These are phyloP conservation scores for Anolis sagrei DNA, from an alignment of 2,113 vertebrate species.

Conservation along the genomic window DNA sequence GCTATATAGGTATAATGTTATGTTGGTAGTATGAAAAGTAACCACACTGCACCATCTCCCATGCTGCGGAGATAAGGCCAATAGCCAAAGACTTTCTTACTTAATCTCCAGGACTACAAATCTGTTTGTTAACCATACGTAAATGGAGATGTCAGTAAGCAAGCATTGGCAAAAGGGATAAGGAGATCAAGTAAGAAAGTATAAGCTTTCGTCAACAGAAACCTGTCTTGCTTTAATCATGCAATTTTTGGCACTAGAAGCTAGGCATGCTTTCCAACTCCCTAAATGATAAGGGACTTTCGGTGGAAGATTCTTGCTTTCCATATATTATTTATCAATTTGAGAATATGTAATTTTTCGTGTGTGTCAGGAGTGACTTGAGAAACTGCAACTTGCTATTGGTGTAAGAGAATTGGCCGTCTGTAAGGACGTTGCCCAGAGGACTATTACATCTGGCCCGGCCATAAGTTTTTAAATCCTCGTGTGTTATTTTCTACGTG, in stretches of 20 bases:
- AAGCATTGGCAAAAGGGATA: background rate
- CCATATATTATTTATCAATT: background rate
- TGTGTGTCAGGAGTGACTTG: too few relatives aligned
- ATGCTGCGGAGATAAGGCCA: background rate
- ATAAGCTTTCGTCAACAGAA: background rate
- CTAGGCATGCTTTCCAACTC: background rate
- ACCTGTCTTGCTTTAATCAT: background rate
- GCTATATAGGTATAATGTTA: background rate
- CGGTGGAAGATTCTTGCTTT: background rate
- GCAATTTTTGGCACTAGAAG: background rate
- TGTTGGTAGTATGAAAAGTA: background rate
- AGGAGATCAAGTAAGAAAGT: background rate
- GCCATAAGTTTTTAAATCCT: too few relatives aligned
- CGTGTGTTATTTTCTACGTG: too few relatives aligned
- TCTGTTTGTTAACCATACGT: background rate
- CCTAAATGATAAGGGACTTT: background rate
- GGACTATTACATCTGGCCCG: too few relatives aligned
- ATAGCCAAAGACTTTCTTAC: background rate
- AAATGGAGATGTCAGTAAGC: background rate
- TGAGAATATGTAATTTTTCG: too few relatives aligned
- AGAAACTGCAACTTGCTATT: too few relatives aligned
- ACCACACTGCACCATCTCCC: background rate
- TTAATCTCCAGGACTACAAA: background rate
- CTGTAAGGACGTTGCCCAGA: too few relatives aligned
- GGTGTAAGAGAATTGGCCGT: too few relatives aligned